Evolutionary conservation across 2,113 vertebrate species (phyloP), one percentile per base, ranked within the genome.

Genomic region (Gobio gobio): DNA sequence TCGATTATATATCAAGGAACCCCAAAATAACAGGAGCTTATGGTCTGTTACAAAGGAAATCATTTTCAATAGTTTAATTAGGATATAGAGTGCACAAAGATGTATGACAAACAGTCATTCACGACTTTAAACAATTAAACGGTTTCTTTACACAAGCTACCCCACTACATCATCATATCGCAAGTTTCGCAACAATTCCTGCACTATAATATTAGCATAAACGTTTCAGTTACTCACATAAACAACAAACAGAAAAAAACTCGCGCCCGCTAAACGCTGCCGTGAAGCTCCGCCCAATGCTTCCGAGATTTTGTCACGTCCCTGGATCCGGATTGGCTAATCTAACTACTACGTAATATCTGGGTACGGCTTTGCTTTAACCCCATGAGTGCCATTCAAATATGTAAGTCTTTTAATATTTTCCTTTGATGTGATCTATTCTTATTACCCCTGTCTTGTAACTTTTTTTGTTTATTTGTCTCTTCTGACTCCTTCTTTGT

Each of bases 161-260:
- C 43, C 6, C 13, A 29, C n/a, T 47, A 26, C 24, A 63, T 12
- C 1, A 26, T 26, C 36, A 20, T 12, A 26, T 47, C 10, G 4
- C 78, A 63, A 63, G 45, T 20, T 26, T 47, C 10, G 9, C 78
- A 79, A 63, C 59, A 47, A 29, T 26, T 12, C 3, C n/a, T 0
- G n/a, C 6, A 24, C 10, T 20, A 20, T 45, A 24, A 79, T 24
- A 16, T 79, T 61, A 24, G 33, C 56, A 43, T 43, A 45, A 47
- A 26, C 4, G 16, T 26, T 47, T 49, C 9, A 5, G 79, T 68
- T 81, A 81, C 79, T 81, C 61, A 81, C 78, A 81, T 9, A 54
- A 54, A 20, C 40, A 18, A 79, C 45, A 47, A 18, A 64, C 45
- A 47, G 16, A 66, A n/a, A 66, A 49, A 68, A 26, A 49, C 40